Conservation (phyloP, 2,797 vertebrate species). For the Antennarius maculatus region DNA sequence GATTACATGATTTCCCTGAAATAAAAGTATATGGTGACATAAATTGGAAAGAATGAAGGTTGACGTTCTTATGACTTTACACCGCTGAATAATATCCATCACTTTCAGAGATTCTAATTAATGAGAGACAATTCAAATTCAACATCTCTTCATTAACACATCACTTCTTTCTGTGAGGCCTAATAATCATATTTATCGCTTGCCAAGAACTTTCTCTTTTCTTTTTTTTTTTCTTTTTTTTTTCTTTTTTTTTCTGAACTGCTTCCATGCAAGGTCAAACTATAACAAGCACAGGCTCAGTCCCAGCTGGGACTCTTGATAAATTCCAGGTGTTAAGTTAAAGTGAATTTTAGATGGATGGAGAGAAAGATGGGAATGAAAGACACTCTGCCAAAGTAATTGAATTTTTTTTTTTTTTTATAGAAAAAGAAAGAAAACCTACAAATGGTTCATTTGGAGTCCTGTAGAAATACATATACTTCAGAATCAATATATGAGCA, state of each 20-base stretch:
- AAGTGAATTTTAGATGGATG: slow-evolving; percentile 7
- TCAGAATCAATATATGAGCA: neutral
- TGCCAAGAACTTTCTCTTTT: slow-evolving; percentile 4
- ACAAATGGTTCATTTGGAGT: slow-evolving; percentile 3
- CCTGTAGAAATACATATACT: neutral
- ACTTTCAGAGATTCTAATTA: neutral
- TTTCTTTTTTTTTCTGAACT: neutral
- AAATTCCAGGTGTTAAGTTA: slow-evolving; percentile 40
- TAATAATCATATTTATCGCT: slow-evolving; percentile 1
- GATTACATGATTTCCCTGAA: neutral
- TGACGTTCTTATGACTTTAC: neutral
- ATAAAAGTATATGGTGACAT: neutral
- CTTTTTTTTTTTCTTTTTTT: neutral
- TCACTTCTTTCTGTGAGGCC: neutral
- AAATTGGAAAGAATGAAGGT: neutral
- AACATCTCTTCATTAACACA: neutral
- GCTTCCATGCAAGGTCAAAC: slow-evolving; percentile 17
- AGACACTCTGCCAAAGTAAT: neutral
- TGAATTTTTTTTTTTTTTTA: neutral
- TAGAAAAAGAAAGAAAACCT: slow-evolving; percentile 1
- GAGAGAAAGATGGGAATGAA: neutral
- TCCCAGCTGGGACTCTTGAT: slow-evolving; percentile 11
- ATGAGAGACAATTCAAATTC: slow-evolving; percentile 2
- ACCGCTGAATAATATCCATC: neutral
- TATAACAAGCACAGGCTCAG: slow-evolving; percentile 2